A percentile compares a stretch with the other conserved stretches of the same genome.
Evolutionary conservation across 1,140 invertebrate genomes (phyloP).

Genomic region (Anoplolepis gracilipes): DNA sequence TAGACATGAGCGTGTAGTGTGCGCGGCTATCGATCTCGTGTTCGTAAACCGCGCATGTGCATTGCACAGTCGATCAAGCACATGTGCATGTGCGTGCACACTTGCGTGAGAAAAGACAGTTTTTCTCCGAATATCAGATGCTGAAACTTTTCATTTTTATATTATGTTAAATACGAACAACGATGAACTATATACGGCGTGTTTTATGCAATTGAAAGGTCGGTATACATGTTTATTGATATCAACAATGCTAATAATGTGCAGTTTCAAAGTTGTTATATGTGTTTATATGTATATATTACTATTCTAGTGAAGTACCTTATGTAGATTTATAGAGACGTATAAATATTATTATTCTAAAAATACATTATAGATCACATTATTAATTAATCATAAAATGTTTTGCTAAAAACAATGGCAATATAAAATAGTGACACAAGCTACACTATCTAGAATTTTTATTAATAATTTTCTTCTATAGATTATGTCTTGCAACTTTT

Average conservation of each 20-base stretch:
- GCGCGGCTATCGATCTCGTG: conserved; percentile 7
- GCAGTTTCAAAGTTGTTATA: not conserved
- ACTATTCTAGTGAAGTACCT: not conserved
- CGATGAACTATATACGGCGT: not conserved
- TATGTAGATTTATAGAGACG: not conserved
- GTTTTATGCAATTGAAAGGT: conserved; percentile 18
- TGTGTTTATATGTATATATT: not conserved
- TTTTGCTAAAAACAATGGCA: not conserved
- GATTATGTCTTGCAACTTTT: not conserved
- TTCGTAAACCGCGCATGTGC: not conserved
- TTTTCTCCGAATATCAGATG: conserved; percentile 26
- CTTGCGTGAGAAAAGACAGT: not conserved
- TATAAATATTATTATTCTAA: not conserved
- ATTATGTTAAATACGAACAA: not conserved
- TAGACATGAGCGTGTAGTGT: too few relatives aligned
- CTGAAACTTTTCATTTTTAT: not conserved
- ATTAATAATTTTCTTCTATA: not conserved
- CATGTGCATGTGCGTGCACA: not conserved
- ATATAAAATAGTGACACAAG: not conserved
- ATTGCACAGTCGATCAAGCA: not conserved
- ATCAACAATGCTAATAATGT: not conserved
- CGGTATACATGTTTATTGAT: not conserved
- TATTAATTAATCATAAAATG: not conserved
- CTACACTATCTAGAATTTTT: not conserved
- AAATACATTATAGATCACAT: not conserved